Percentiles rank a stretch among this genome's conserved stretches.
Conservation (phyloP, 1,140 invertebrate species). For the Bombus breviceps region DNA sequence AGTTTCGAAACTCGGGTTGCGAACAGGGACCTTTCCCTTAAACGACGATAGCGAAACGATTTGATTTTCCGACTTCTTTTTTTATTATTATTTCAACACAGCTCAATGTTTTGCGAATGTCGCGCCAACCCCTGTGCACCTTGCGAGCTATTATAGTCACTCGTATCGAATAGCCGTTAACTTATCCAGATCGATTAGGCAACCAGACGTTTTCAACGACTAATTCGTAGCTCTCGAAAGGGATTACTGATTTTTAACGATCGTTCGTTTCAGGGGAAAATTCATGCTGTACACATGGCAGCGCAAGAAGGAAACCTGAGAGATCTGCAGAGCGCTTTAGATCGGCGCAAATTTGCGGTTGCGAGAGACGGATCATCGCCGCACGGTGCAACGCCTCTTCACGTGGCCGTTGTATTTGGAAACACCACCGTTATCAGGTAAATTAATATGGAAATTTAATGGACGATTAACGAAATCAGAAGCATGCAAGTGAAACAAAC, state of each 20-base stretch:
- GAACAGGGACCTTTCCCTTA: too few relatives aligned
- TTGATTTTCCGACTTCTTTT: too few relatives aligned
- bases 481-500: too few relatives aligned
- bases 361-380: constrained; percentile 91
- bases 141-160: too few relatives aligned
- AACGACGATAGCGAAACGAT: too few relatives aligned
- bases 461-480: too few relatives aligned
- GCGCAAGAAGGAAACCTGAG: constrained; percentile 92
- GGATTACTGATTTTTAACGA: neutral
- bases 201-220: neutral
- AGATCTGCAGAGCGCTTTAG: constrained; percentile 92
- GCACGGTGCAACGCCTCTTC: constrained; percentile 95
- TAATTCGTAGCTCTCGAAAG: neutral
- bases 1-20: too few relatives aligned
- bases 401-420: constrained; percentile 94
- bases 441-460: neutral
- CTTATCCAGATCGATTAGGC: too few relatives aligned
- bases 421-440: constrained; percentile 86
- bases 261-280: constrained; percentile 88
- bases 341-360: constrained; percentile 95
- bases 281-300: constrained; percentile 92
- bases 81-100: too few relatives aligned
- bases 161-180: too few relatives aligned
- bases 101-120: too few relatives aligned
- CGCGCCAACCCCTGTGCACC: too few relatives aligned